These are phyloP conservation scores for Ceratothoa steindachneri DNA, from an alignment of 2,888 invertebrate genomes.

Conservation along the genomic window DNA sequence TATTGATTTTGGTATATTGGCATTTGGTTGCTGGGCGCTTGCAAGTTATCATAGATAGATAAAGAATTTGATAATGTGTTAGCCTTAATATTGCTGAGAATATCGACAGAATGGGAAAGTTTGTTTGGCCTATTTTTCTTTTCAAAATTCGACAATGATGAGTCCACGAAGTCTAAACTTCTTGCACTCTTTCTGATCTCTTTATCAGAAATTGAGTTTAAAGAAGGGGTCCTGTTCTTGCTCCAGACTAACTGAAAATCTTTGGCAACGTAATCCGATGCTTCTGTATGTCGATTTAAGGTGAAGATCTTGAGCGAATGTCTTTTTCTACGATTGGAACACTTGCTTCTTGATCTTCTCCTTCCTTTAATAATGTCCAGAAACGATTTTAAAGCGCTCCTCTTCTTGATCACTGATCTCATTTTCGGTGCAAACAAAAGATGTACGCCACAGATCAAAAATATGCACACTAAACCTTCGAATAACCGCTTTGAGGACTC, in stretches of 20 bases:
- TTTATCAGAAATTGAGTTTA: not conserved
- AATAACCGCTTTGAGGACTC: not conserved
- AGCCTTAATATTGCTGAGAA: not conserved
- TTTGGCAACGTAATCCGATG: not conserved
- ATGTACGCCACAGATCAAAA: not conserved
- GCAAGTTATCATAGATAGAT: not conserved
- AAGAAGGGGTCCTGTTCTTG: not conserved
- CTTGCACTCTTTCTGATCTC: not conserved
- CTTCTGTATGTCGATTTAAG: not conserved
- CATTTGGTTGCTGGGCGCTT: not conserved
- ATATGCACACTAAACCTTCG: not conserved
- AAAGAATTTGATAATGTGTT: not conserved
- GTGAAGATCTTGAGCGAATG: not conserved
- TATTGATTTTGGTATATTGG: slow-evolving; percentile 13
- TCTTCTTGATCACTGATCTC: not conserved
- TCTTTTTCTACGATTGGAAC: not conserved
- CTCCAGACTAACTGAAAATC: slow-evolving; percentile 4
- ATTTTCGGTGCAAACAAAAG: not conserved
- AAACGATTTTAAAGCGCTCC: not conserved
- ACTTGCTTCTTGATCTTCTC: not conserved
- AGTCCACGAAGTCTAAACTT: not conserved
- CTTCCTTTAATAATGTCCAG: not conserved
- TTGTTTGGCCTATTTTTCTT: not conserved
- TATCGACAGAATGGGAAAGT: not conserved
- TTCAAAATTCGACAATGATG: not conserved